Evolutionary conservation across 2,113 vertebrate genomes (phyloP), one percentile per base, ranked within the genome.

Genomic region (Xiphias gladius): DNA sequence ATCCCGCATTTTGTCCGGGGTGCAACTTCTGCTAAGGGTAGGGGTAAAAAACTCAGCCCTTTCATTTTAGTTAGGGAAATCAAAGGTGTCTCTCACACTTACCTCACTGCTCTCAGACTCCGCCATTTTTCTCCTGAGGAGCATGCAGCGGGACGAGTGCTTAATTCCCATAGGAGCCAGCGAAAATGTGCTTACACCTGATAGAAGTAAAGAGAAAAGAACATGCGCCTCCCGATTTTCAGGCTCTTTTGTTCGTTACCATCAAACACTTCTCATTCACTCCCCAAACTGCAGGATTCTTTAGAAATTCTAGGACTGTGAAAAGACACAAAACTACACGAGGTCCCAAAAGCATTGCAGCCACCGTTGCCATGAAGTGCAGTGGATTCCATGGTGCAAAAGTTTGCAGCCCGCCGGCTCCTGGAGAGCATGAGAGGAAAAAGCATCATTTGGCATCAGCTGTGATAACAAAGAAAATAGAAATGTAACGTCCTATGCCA

Each of bases 71-170:
- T 19, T 61, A 20, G 12, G 5, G n/a, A 46, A 73, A 83, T 41
- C 24, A 77, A 81, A 87, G 58, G 41, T 75, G 69, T 75, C 52
- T 84, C 39, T 73, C 58, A 82, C 81, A 94, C 97, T 96, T 95
- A 99, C 98, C 98, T 99, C 98, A 11, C 94, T 87, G 95, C 86
- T 96, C 84, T 98, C 97, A 64, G 96, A 96, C 93, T 99, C 98
- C 96, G 97, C 97, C 97, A 99, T 98, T 90, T 98, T 98, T 95
- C 97, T 97, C 97, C 97, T 93, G 43, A 98, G 97, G 95, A 99
- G 96, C 96, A 98, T 96, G 92, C 98, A 99, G 94, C 97, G 98
- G 94, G 97, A 98, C 92, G 98, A 99, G 96, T 99, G 98, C 95
- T 97, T 98, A 88, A 98, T 97, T 96, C 98, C 98, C 98, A 99